phyloP scores from a whole-genome alignment of 2,797 vertebrate species.

The Halcyon smyrnensis region DNA sequence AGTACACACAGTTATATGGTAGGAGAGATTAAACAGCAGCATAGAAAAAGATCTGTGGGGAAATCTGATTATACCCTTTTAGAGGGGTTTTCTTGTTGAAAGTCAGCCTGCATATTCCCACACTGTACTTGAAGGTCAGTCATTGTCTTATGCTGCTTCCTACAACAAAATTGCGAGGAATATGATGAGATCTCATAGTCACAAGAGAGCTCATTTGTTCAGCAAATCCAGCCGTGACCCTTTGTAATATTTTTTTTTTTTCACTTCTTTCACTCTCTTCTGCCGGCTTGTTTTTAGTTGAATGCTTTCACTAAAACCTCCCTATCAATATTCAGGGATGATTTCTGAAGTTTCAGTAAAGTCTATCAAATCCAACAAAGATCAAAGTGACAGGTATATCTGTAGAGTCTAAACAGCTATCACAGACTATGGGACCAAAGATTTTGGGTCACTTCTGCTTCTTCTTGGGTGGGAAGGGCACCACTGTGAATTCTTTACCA shows the following conservation, averaged over 20 bases:
- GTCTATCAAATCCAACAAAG: slow-evolving; percentile 24
- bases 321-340: slow-evolving; percentile 54
- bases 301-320: slow-evolving; percentile 17
- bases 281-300: slow-evolving; percentile 41
- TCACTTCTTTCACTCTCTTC: neutral
- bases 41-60: neutral
- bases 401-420: neutral
- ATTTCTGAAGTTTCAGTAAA: slow-evolving; percentile 36
- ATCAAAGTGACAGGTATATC: neutral
- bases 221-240: slow-evolving; percentile 72
- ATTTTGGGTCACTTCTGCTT: neutral
- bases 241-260: slow-evolving; percentile 56
- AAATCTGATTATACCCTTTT: slow-evolving; percentile 57
- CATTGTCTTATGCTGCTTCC: slow-evolving; percentile 66
- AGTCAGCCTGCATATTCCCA: slow-evolving; percentile 63
- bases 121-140: slow-evolving; percentile 70
- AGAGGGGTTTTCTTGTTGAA: slow-evolving; percentile 45
- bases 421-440: neutral
- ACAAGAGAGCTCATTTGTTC: slow-evolving; percentile 76
- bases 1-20: slow-evolving; percentile 2
- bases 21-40: slow-evolving; percentile 40
- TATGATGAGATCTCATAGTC: slow-evolving; percentile 68
- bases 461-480: neutral
- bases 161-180: slow-evolving; percentile 66
- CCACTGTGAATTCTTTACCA: neutral